Evolutionary conservation across 2,888 invertebrate species (phyloP).

Genomic region (Mycalesis mineus): DNA sequence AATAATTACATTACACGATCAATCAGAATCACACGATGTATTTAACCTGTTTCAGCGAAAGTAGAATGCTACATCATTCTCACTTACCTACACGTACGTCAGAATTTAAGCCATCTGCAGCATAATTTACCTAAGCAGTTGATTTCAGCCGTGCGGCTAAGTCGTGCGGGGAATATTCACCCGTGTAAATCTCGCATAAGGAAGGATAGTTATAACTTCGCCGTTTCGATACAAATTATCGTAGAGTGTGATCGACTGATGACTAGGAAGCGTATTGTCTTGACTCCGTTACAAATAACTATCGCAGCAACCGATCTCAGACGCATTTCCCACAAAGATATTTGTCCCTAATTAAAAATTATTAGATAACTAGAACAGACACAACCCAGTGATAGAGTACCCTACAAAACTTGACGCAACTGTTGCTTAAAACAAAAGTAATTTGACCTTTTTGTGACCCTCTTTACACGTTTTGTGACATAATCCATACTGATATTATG

Average conservation of each 20-base stretch:
- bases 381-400: neutral
- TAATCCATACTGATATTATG: neutral
- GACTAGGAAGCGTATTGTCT: constrained; percentile 26
- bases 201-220: constrained; percentile 48
- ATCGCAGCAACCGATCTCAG: neutral
- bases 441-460: neutral
- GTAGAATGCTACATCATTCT: no score
- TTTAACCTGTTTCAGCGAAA: no score
- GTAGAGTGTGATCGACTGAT: constrained; percentile 27
- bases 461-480: neutral
- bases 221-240: constrained; percentile 24
- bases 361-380: neutral
- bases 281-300: constrained; percentile 14
- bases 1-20: no score
- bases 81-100: no score
- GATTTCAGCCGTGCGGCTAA: neutral
- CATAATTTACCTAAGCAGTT: neutral
- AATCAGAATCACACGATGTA: no score
- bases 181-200: constrained; percentile 30
- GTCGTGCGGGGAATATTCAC: neutral
- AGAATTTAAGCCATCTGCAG: no score
- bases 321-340: neutral
- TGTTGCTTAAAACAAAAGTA: neutral
- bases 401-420: neutral
- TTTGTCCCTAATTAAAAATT: constrained; percentile 9